These are phyloP conservation scores for Sibirionetta formosa DNA, from an alignment of 2,797 vertebrate species.

Conservation along the genomic window DNA sequence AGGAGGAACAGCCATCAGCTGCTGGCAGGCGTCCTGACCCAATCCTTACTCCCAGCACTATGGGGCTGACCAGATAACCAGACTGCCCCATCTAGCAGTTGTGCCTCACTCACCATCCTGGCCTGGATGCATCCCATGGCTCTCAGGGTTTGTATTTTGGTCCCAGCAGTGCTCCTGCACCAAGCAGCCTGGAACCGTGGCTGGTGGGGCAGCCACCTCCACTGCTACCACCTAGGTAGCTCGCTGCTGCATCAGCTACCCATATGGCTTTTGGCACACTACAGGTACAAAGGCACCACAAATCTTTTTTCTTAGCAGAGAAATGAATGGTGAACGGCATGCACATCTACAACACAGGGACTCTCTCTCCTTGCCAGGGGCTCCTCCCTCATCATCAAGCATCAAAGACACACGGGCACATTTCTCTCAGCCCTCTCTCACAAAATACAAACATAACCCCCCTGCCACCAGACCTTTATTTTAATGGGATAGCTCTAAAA, in stretches of 20 bases:
- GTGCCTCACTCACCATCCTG: neutral
- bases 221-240: neutral
- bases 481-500: neutral
- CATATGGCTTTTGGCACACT: neutral
- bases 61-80: neutral
- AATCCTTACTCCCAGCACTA: neutral
- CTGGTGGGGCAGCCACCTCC: accelerated
- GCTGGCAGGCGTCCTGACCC: neutral
- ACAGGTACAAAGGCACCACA: neutral
- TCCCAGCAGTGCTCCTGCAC: neutral
- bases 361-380: neutral
- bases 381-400: neutral
- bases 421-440: neutral
- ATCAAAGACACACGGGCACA: neutral
- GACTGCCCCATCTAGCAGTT: neutral
- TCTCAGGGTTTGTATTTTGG: neutral
- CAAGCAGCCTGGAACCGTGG: neutral
- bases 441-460: neutral
- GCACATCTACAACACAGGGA: neutral
- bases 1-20: neutral
- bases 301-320: neutral
- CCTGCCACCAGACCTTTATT: neutral
- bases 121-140: neutral
- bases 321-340: neutral
- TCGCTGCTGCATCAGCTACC: neutral